A percentile compares a stretch with the other conserved stretches of the same genome.
phyloP scores from a whole-genome alignment of 2,888 invertebrate species.

The Epicampocera succincta region DNA sequence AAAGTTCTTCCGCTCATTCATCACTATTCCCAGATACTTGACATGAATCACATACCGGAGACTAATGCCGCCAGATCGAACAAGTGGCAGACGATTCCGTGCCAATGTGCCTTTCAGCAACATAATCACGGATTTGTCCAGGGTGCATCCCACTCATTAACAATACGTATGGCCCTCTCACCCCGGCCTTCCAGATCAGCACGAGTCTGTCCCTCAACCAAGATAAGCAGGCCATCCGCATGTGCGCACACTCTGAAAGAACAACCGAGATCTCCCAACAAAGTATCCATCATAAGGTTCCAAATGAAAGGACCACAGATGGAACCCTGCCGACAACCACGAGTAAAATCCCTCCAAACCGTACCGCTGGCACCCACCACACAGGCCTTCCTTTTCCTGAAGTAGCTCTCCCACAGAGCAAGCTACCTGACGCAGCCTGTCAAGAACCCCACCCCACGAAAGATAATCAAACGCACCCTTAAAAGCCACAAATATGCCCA shows the following conservation, averaged over 20 bases:
- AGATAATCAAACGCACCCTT: no score
- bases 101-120: slow-evolving; percentile 8
- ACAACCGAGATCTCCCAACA: background rate
- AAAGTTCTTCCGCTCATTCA: background rate
- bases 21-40: no score
- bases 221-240: background rate
- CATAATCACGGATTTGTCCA: background rate
- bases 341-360: slow-evolving; percentile 16
- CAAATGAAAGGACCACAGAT: slow-evolving; percentile 67
- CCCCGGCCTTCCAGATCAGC: background rate
- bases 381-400: no score
- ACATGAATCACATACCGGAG: slow-evolving; percentile 10
- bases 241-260: background rate
- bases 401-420: no score
- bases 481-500: no score
- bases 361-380: no score
- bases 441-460: no score
- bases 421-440: no score
- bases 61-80: slow-evolving; percentile 11
- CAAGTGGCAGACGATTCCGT: background rate
- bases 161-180: background rate
- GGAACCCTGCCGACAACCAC: slow-evolving; percentile 64
- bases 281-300: slow-evolving; percentile 66
- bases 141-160: no score
- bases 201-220: slow-evolving; percentile 1